Evolutionary conservation across 2,888 invertebrate species (phyloP).

Genomic region (Hemithea aestivaria): DNA sequence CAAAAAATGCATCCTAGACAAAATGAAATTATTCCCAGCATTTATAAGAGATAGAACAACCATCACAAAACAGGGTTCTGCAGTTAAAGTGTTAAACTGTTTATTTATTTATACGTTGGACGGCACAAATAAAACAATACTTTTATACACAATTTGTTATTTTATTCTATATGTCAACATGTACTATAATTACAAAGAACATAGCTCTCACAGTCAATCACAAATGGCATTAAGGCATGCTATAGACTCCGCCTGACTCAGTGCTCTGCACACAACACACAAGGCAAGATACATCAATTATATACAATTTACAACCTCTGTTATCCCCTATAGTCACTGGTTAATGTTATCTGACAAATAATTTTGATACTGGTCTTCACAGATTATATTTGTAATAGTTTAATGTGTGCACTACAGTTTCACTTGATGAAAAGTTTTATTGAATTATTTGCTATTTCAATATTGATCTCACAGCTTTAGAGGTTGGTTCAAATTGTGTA

Average conservation of each 20-base stretch:
- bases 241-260: slow-evolving; percentile 30
- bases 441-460: too few species aligned
- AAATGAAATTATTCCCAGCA: too few species aligned
- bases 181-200: slow-evolving; percentile 61
- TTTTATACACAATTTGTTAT: slow-evolving; percentile 67
- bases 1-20: too few species aligned
- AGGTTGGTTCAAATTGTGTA: too few species aligned
- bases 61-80: too few species aligned
- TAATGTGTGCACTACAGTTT: too few species aligned
- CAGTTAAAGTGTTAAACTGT: too few species aligned
- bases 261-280: slow-evolving; percentile 29
- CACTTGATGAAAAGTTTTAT: too few species aligned
- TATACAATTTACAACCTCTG: slow-evolving; percentile 9
- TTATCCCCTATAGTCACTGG: slow-evolving; percentile 5
- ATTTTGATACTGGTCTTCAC: not conserved
- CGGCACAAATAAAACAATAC: slow-evolving; percentile 44
- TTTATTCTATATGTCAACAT: slow-evolving; percentile 71
- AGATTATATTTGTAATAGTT: too few species aligned
- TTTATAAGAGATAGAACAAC: too few species aligned
- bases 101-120: too few species aligned
- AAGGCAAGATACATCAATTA: slow-evolving; percentile 24
- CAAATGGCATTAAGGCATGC: slow-evolving; percentile 73
- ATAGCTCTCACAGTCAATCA: slow-evolving; percentile 63
- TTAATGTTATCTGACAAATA: not conserved
- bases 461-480: too few species aligned